Conservation (phyloP, 2,888 invertebrate species). For the Drosophila kokeensis region DNA sequence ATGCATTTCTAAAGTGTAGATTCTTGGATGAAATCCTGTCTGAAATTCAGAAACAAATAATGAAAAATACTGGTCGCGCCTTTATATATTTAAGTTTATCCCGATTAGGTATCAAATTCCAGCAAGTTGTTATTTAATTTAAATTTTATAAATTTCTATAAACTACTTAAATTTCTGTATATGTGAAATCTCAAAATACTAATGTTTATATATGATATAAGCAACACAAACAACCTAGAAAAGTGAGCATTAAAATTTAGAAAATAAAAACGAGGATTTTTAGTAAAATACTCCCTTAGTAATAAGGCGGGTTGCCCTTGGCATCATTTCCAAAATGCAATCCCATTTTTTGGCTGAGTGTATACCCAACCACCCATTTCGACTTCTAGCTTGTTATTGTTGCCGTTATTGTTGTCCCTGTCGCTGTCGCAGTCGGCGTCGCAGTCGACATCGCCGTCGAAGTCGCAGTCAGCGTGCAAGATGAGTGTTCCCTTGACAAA, state of each 20-base stretch:
- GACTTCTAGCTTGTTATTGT: constrained; percentile 45
- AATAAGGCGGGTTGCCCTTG: background rate
- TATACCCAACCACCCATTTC: background rate
- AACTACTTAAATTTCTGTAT: no score
- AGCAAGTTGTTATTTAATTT: no score
- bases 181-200: background rate
- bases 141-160: no score
- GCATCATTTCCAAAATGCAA: background rate
- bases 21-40: background rate
- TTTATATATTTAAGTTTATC: background rate
- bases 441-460: constrained; percentile 24
- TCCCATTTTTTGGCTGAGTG: background rate
- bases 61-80: background rate
- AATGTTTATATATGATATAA: no score
- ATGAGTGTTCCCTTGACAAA: constrained; percentile 80
- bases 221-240: background rate
- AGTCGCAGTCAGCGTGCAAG: constrained; percentile 20
- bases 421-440: constrained; percentile 13
- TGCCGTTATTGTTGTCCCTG: constrained; percentile 62
- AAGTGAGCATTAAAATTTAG: background rate
- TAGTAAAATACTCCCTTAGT: background rate
- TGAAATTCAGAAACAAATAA: background rate
- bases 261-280: background rate
- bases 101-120: no score
- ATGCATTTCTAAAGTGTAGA: background rate